Evolutionary conservation across 2,113 vertebrate genomes (phyloP).

Genomic region (Elgaria multicarinata): DNA sequence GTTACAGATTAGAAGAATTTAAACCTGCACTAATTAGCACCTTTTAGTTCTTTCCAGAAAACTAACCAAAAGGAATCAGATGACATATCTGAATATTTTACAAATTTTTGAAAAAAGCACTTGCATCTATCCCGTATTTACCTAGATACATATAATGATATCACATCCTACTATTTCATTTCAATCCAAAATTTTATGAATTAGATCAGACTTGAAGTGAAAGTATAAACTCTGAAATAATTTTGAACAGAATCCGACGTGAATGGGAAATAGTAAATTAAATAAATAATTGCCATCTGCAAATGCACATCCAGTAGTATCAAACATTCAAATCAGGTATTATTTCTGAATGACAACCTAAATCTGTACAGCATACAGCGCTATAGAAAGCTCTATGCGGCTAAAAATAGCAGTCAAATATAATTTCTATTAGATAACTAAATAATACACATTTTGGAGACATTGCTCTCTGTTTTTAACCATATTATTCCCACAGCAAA

Average conservation of each 20-base stretch:
- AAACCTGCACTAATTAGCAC: background rate
- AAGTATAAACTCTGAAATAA: background rate
- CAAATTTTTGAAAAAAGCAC: background rate
- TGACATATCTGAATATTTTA: background rate
- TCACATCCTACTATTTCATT: accelerated
- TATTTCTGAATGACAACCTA: background rate
- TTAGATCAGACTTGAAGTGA: background rate
- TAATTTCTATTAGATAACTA: background rate
- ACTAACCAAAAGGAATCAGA: background rate
- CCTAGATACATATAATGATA: background rate
- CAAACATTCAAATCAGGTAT: background rate
- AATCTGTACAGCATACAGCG: constrained; percentile 37
- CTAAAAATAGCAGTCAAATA: background rate
- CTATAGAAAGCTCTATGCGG: constrained; percentile 40
- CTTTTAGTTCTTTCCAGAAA: background rate
- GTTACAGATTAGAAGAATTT: background rate
- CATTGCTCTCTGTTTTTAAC: constrained; percentile 21
- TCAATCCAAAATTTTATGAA: background rate
- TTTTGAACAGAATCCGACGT: background rate
- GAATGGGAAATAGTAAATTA: background rate
- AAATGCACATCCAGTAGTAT: background rate
- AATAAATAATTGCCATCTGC: background rate
- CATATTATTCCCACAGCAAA: constrained; percentile 17
- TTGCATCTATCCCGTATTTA: constrained; percentile 5
- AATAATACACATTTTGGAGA: constrained; percentile 4